A percentile compares a stretch with the other conserved stretches of the same genome.
Conservation (phyloP, 2,797 vertebrate species). For the Xenopus petersii region DNA sequence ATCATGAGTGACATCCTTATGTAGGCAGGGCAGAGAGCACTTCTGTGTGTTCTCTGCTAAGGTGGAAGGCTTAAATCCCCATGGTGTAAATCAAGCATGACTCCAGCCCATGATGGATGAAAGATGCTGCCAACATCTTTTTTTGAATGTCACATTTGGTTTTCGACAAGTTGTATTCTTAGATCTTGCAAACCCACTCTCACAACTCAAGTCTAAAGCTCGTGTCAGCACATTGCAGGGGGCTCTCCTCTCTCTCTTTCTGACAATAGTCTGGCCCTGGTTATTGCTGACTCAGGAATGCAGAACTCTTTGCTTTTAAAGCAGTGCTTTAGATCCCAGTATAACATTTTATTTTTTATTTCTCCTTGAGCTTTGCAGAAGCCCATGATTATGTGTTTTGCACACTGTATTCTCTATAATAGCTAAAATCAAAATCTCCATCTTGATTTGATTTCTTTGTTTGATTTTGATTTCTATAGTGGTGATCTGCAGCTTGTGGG, state of each 20-base stretch:
- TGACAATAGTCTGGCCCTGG: constrained; percentile 39
- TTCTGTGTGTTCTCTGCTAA: constrained; percentile 44
- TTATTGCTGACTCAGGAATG: constrained; percentile 36
- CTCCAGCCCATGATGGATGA: constrained; percentile 44
- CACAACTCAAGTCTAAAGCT: constrained; percentile 42
- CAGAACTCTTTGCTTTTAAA: constrained; percentile 21
- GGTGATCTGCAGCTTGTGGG: constrained; percentile 40
- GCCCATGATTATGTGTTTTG: constrained; percentile 35
- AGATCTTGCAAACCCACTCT: constrained; percentile 46
- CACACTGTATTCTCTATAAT: constrained; percentile 12
- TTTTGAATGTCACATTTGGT: constrained; percentile 47
- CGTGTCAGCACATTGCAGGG: constrained; percentile 47
- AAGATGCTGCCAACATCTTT: constrained; percentile 50
- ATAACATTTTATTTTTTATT: not conserved
- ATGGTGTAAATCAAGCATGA: constrained; percentile 44
- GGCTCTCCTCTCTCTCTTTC: constrained; percentile 25
- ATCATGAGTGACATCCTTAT: constrained; percentile 37
- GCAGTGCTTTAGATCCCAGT: constrained; percentile 2
- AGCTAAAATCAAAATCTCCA: constrained; percentile 39
- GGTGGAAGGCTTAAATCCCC: constrained; percentile 43
- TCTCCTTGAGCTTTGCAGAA: constrained; percentile 4
- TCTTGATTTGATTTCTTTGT: constrained; percentile 40
- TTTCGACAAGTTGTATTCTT: constrained; percentile 48
- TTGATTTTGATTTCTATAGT: constrained; percentile 16
- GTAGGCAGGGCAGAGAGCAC: constrained; percentile 23